phyloP scores from a whole-genome alignment of 2,888 invertebrate genomes.

The Lydus trimaculatus region DNA sequence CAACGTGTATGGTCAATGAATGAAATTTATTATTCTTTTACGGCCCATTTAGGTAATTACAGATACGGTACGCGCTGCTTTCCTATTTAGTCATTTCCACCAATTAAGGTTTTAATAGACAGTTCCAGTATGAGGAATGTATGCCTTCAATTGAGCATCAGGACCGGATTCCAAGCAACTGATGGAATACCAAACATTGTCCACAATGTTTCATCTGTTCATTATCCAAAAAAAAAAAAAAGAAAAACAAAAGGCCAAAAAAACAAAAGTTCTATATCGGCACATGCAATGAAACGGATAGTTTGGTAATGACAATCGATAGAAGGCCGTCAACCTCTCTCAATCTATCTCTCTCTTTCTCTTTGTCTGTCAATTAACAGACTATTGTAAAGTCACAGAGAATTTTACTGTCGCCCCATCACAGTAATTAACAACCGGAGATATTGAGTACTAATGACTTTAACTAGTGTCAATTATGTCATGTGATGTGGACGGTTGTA shows the following conservation, averaged over 20 bases:
- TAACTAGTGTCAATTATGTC: conserved; percentile 38
- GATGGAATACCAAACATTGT: background rate
- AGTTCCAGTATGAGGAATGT: conserved; percentile 4
- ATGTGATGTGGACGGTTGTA: conserved; percentile 10
- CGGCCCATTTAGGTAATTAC: conserved; percentile 31
- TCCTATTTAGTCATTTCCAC: conserved; percentile 33
- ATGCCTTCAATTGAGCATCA: conserved; percentile 1
- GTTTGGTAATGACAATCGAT: conserved; percentile 9
- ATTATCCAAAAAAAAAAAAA: background rate
- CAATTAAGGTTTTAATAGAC: conserved; percentile 23
- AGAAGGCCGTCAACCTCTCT: conserved; percentile 2
- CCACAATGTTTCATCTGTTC: background rate
- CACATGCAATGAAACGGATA: background rate
- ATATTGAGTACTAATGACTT: conserved; percentile 34
- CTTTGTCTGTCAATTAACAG: conserved; percentile 31
- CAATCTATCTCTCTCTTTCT: background rate
- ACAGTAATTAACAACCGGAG: conserved; percentile 31
- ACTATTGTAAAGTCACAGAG: conserved; percentile 27
- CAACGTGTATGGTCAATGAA: conserved; percentile 26
- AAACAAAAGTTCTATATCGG: background rate
- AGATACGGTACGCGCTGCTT: conserved; percentile 25
- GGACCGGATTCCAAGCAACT: background rate
- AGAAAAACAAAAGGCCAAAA: no score
- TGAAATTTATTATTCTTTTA: conserved; percentile 33
- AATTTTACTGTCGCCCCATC: conserved; percentile 30